phyloP scores from a whole-genome alignment of 2,113 vertebrate genomes.

The Channa maculata region DNA sequence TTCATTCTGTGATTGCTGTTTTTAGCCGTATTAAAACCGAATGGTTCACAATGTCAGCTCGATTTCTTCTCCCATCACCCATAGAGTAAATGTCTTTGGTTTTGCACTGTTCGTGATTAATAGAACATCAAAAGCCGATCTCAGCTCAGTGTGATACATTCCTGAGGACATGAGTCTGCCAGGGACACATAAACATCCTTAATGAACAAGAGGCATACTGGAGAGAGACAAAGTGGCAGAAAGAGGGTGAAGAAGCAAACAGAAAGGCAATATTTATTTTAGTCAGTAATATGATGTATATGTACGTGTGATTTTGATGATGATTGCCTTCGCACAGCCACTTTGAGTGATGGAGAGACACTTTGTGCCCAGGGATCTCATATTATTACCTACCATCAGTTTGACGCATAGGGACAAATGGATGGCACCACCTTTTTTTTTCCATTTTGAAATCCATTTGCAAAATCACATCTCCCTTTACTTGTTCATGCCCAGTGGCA shows the following conservation, averaged over 20 bases:
- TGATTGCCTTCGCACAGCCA: slow-evolving; percentile 48
- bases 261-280: slow-evolving; percentile 53
- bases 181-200: slow-evolving; percentile 76
- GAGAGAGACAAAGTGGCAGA: slow-evolving; percentile 53
- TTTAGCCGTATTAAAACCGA: slow-evolving; percentile 63
- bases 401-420: slow-evolving; percentile 43
- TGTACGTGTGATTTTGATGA: slow-evolving; percentile 65
- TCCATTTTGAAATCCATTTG: slow-evolving; percentile 47
- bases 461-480: slow-evolving; percentile 62
- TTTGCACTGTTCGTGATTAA: slow-evolving; percentile 77
- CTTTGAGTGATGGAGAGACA: slow-evolving; percentile 61
- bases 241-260: slow-evolving; percentile 41
- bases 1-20: slow-evolving; percentile 43
- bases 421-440: slow-evolving; percentile 40
- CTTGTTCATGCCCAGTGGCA: slow-evolving; percentile 64
- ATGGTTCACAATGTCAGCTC: slow-evolving; percentile 64
- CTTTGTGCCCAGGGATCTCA: slow-evolving; percentile 36
- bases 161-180: slow-evolving; percentile 68
- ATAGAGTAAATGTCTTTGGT: slow-evolving; percentile 70
- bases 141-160: slow-evolving; percentile 68
- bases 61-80: slow-evolving; percentile 46
- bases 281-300: slow-evolving; percentile 54
- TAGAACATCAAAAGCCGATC: slow-evolving; percentile 75
- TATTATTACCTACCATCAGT: slow-evolving; percentile 62
- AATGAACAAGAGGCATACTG: slow-evolving; percentile 66